Conservation (phyloP, 2,888 invertebrate genomes). For the Dugesia japonica region DNA sequence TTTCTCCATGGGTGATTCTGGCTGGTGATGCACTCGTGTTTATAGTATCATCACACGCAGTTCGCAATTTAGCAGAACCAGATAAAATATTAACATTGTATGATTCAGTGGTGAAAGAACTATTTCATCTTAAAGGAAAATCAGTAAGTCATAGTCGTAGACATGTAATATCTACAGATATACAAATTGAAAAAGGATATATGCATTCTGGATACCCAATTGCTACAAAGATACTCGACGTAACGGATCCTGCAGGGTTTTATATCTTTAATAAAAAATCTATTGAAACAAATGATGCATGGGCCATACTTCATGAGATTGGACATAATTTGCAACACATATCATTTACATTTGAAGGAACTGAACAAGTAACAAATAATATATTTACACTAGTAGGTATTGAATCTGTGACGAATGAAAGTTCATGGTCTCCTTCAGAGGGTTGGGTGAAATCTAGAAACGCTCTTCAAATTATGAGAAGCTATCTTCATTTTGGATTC, state of each 20-base stretch:
- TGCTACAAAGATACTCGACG: slow-evolving; percentile 27
- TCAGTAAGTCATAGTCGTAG: slow-evolving; percentile 14
- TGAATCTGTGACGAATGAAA: neutral
- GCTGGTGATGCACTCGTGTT: neutral
- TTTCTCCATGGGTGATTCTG: neutral
- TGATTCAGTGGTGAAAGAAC: neutral
- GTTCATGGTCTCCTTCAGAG: slow-evolving; percentile 2
- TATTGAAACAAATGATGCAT: slow-evolving; percentile 35
- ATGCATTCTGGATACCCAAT: slow-evolving; percentile 38
- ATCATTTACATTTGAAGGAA: slow-evolving; percentile 37
- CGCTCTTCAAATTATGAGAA: neutral
- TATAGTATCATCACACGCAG: neutral
- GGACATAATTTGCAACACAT: slow-evolving; percentile 38
- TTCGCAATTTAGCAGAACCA: neutral
- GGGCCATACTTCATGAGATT: slow-evolving; percentile 38
- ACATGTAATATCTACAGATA: slow-evolving; percentile 30
- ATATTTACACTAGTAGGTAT: slow-evolving; percentile 36
- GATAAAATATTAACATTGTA: neutral
- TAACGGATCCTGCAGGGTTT: neutral
- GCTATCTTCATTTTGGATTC: neutral
- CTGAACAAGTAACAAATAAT: slow-evolving; percentile 38
- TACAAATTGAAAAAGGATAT: slow-evolving; percentile 35
- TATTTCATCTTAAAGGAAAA: slow-evolving; percentile 26
- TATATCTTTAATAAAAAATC: neutral
- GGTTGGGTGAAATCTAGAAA: neutral